Evolutionary conservation across 2,888 invertebrate genomes (phyloP).

Genomic region (Brachyptera putata): DNA sequence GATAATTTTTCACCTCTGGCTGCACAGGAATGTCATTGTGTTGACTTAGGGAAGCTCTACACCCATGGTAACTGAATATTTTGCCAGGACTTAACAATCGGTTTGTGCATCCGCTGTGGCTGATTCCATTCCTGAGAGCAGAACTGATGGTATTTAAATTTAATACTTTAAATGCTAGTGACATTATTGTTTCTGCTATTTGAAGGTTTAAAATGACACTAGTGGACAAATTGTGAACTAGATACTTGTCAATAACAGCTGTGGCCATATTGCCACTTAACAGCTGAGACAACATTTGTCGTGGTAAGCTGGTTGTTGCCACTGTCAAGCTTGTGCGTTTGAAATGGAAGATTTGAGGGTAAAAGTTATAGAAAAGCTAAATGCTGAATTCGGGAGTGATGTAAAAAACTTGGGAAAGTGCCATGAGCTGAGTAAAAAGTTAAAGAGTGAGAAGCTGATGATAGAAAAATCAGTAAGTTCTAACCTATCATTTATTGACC

Average conservation of each 20-base stretch:
- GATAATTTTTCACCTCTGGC: not conserved
- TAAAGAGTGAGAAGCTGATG: slow-evolving; percentile 44
- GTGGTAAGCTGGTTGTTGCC: not conserved
- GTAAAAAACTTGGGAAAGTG: slow-evolving; percentile 53
- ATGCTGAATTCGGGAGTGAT: slow-evolving; percentile 52
- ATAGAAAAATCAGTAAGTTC: slow-evolving; percentile 48
- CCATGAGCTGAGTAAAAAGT: slow-evolving; percentile 45
- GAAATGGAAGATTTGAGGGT: slow-evolving; percentile 39
- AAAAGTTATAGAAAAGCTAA: slow-evolving; percentile 50
- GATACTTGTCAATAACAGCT: too few relatives aligned
- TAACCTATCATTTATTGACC: slow-evolving; percentile 15
- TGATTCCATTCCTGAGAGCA: not conserved
- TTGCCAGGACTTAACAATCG: too few relatives aligned
- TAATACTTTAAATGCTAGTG: too few relatives aligned
- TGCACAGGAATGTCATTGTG: not conserved
- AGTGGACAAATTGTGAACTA: too few relatives aligned
- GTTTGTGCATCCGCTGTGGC: too few relatives aligned
- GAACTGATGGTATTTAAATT: too few relatives aligned
- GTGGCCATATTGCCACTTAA: too few relatives aligned
- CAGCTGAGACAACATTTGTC: too few relatives aligned
- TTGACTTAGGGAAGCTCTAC: too few relatives aligned
- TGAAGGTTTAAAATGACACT: too few relatives aligned
- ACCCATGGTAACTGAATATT: too few relatives aligned
- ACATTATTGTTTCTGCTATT: not conserved
- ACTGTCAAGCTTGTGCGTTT: not conserved